Base-by-base conservation (phyloP, 2,888 invertebrate genomes). In the Eurois occulta region DNA sequence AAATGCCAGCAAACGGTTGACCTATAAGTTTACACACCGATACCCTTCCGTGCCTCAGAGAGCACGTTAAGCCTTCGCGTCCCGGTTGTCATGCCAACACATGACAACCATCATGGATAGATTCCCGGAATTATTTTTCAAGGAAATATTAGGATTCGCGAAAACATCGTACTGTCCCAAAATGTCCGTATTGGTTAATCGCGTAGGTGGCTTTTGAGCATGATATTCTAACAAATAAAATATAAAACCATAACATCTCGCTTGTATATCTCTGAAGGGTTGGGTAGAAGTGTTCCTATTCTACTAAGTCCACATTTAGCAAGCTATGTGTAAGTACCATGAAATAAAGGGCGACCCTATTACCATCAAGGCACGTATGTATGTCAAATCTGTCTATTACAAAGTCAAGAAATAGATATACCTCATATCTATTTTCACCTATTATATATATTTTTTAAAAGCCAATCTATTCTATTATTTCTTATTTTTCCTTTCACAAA, bases 1-100 rank as follows among this genome's bases (percentile, higher is more conserved):
- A 85, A 83, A 83, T 83, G 73, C 71, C 86, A 83, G 71, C 82
- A 73, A 73, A 76, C 81, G 72, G 52, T 71, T 85, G 83, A 83
- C 83, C 83, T 74, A 71, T 73, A 70, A 85, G 60, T 74, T 85
- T 60, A 85, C 82, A 81, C 73, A 70, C 75, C 70, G 76, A 73
- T 81, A 67, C 67, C 52, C 71, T 80, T 71, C 60, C 62, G 81
- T 75, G 75, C 62, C 60, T 81, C 75, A 66, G 66, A 75, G 83
- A 80, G 62, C 81, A 85, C 75, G 75, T 75, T 72, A 84, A 66
- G 18, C 80, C 38, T 38, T 43, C 32, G 43, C n/a, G 18, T 55
- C 48, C 46, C 60, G 38, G 58, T 71, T 74, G 70, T 71, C 74
- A 74, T 24, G 73, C 10, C 10, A 67, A 79, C 55, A 67, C 66